Conservation (phyloP, 1,140 invertebrate species). For the Neocloeon triangulifer region DNA sequence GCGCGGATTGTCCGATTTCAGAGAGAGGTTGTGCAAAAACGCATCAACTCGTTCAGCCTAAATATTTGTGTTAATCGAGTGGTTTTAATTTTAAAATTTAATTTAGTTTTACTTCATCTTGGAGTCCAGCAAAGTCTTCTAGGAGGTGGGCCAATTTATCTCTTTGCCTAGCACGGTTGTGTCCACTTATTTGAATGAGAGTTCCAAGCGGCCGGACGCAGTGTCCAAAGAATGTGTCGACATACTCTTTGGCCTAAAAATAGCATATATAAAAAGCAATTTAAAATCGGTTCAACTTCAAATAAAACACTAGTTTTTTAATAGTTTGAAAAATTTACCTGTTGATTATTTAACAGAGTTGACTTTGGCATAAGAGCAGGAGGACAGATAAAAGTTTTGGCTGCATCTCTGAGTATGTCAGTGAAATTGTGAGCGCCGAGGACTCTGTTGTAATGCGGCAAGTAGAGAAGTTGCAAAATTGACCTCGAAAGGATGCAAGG, state of each 20-base stretch:
- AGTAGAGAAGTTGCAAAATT: constrained; percentile 63
- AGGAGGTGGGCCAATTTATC: constrained; percentile 79
- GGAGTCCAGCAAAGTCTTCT: constrained; percentile 73
- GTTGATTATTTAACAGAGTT: constrained; percentile 31
- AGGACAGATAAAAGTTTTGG: constrained; percentile 67
- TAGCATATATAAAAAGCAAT: constrained; percentile 5
- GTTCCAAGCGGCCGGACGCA: constrained; percentile 71
- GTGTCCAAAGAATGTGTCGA: constrained; percentile 71
- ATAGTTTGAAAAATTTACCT: constrained; percentile 16
- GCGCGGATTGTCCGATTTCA: constrained; percentile 39
- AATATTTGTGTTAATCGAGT: too few relatives aligned
- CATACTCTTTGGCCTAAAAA: constrained; percentile 51
- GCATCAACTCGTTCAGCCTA: constrained; percentile 84
- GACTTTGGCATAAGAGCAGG: constrained; percentile 53
- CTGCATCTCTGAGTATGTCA: constrained; percentile 66
- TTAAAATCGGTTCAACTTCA: background rate
- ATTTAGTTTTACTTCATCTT: constrained; percentile 52
- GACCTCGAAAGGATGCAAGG: constrained; percentile 89
- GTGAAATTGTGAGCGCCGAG: constrained; percentile 30
- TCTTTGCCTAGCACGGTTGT: constrained; percentile 81
- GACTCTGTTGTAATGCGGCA: constrained; percentile 25
- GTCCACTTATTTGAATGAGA: constrained; percentile 77
- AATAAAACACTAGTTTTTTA: background rate
- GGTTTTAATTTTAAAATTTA: too few relatives aligned
- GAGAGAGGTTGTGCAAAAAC: constrained; percentile 45